These are phyloP conservation scores for Aricia artaxerxes DNA, from an alignment of 2,888 invertebrate genomes.

Conservation along the genomic window DNA sequence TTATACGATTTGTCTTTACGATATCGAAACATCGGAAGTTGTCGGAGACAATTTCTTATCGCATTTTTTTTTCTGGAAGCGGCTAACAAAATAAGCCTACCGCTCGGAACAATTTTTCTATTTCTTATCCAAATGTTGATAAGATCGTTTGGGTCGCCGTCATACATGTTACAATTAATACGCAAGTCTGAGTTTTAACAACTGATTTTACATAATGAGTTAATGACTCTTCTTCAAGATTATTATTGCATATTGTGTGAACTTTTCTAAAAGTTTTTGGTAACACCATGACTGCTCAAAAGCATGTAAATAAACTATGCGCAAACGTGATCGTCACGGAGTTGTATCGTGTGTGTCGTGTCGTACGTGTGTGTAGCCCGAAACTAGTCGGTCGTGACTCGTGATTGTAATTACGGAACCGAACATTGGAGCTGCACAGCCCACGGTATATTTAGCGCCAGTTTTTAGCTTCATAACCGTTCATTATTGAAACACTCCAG, in stretches of 20 bases:
- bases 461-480: conserved; percentile 27
- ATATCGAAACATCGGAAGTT: neutral
- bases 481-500: neutral
- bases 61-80: too few relatives aligned
- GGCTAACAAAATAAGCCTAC: too few relatives aligned
- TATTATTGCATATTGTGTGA: too few relatives aligned
- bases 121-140: too few relatives aligned
- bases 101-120: too few relatives aligned
- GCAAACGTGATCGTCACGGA: neutral
- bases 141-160: too few relatives aligned
- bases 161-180: too few relatives aligned
- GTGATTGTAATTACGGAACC: conserved; percentile 23
- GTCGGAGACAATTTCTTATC: too few relatives aligned
- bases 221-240: too few relatives aligned
- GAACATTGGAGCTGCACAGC: conserved; percentile 18
- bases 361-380: neutral
- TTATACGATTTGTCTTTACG: neutral
- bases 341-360: neutral
- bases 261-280: neutral
- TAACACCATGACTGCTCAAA: neutral
- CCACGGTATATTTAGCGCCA: conserved; percentile 32
- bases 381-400: conserved; percentile 9
- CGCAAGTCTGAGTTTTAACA: too few relatives aligned
- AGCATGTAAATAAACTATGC: neutral
- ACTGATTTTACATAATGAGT: too few relatives aligned